Evolutionary conservation across 2,888 invertebrate genomes (phyloP), one percentile per base, ranked within the genome.

Genomic region (Pseudococcus longispinus): DNA sequence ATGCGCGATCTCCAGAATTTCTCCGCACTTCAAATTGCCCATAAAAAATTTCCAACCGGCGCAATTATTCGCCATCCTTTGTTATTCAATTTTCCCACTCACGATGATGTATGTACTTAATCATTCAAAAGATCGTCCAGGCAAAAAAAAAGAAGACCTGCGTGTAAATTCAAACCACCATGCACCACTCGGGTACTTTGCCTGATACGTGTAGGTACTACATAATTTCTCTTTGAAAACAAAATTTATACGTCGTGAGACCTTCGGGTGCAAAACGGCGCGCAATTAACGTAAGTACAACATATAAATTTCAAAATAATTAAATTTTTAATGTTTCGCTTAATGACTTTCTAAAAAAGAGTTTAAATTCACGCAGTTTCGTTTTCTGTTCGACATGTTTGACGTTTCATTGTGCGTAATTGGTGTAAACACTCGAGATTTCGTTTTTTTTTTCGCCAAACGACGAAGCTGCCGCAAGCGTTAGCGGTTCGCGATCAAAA

Each of bases 251-350:
- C 51, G 74, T 37, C 37, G 74, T 8, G 15, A 74, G 74, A 74
- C 74, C 74, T 74, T 74, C 74, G 74, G 20, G 44, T 46, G 13
- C 44, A 46, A 65, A 65, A 65, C 65, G 26, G 32, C 37, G 74
- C 32, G 32, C 74, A 74, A 74, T 74, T 74, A 32, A 74, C 18
- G 37, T 74, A 37, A 32, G 51, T 51, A 51, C 51, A 18, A 51
- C 5, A 15, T 51, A n/a, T 37, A 37, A 74, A 74, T 32, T 74
- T 74, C n/a, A 37, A 32, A 74, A 74, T 74, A 37, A 74, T 74
- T 74, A 37, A 74, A 74, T n/a, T 74, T 65, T 74, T 74, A 37
- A 74, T 74, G 74, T 74, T 32, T 37, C 74, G 37, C 37, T 74
- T 74, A 74, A 74, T 26, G 74, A 74, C 74, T 74, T 74, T 32